Percentiles rank a stretch among this genome's conserved stretches.
Evolutionary conservation across 1,140 invertebrate genomes (phyloP).

Genomic region (Trinorchestia longiramus): DNA sequence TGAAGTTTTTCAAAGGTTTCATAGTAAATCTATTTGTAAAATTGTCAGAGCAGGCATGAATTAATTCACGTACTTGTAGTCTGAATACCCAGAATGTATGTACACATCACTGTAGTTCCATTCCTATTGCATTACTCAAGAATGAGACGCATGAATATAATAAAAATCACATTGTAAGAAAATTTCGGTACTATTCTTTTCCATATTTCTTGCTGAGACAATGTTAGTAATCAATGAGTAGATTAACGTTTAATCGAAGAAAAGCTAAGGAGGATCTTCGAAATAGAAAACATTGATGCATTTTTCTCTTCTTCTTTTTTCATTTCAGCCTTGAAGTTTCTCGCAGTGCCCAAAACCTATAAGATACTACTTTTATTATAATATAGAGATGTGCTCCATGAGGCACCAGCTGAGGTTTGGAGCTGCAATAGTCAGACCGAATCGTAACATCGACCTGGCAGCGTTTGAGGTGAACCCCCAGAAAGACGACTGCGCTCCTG

Average conservation of each 20-base stretch:
- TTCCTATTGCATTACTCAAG: too few relatives aligned
- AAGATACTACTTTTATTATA: background rate
- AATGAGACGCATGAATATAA: too few relatives aligned
- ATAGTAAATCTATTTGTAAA: too few relatives aligned
- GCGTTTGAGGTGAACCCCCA: background rate
- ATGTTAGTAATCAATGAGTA: background rate
- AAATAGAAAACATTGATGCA: background rate
- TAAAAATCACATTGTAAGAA: background rate
- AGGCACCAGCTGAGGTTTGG: background rate
- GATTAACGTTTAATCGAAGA: background rate
- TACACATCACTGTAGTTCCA: too few relatives aligned
- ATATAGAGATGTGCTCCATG: background rate
- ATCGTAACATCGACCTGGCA: background rate
- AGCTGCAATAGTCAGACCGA: background rate
- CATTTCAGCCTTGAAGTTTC: background rate
- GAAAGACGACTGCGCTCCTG: background rate
- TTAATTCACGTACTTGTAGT: too few relatives aligned
- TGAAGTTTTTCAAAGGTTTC: too few relatives aligned
- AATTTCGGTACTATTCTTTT: background rate
- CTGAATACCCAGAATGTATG: too few relatives aligned
- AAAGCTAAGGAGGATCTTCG: background rate
- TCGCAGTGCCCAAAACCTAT: background rate
- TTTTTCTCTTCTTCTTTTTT: background rate
- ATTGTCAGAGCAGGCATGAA: too few relatives aligned
- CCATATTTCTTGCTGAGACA: background rate